Evolutionary conservation across 1,140 invertebrate species (phyloP), one percentile per base, ranked within the genome.

Genomic region (Aleiodes sp.): DNA sequence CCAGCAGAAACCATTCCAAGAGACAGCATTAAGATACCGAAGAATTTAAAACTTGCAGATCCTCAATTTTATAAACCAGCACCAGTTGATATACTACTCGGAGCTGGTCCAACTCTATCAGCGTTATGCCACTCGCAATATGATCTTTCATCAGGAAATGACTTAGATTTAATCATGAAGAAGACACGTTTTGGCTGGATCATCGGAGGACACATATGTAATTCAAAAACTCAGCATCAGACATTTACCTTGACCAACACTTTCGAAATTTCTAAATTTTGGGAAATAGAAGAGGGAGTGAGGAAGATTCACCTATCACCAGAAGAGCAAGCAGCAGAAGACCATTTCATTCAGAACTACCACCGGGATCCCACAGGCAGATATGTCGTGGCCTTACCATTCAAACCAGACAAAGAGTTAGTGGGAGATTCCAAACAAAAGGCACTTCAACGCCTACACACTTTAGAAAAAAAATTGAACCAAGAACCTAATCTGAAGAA

Each of bases 261-360:
- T 0, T 33, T 0, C 31, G 39, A 60, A 12, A 12, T 62, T 16
- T 16, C 19, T 6, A 43, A 65, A 59, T 77, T 82, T 46, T 80
- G 78, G 78, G 68, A 80, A 64, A 10, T 78, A 1, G 80, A 80
- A 59, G 65, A 75, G 19, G 57, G 70, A 10, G 60, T 56, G 12
- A 71, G 75, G n/a, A n/a, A n/a, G n/a, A n/a, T n/a, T n/a, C n/a
- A n/a, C 16, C 57, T 61, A 29, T 0, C 2, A 4, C 57, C 35
- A 1, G 21, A 4, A 68, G 65, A 33, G 63, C 70, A 28, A 7
- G 39, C 10, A 2, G 76, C 74, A 57, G 76, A 79, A 35, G 26
- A 70, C 2, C 74, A 78, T 52, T 80, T 76, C 46, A 9, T 16
- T 0, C 2, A 52, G n/a, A 72, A 75, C 28, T 33, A 63, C 35